A percentile compares a stretch with the other conserved stretches of the same genome.
These are phyloP conservation scores for Porites divaricata DNA, from an alignment of 92 coral and sea anemone species.

Conservation along the genomic window DNA sequence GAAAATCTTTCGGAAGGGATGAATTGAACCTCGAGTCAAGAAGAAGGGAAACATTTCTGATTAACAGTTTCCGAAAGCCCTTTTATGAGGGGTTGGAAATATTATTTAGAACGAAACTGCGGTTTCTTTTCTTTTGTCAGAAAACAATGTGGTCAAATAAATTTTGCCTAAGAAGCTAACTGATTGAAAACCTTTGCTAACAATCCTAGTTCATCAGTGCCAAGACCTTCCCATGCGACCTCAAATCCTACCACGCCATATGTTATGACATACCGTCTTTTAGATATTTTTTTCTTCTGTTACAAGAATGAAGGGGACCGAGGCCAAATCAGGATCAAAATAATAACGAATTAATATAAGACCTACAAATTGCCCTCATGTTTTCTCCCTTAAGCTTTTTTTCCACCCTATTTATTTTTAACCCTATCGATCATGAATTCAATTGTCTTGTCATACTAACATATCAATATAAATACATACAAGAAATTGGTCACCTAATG, in stretches of 20 bases:
- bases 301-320: background rate
- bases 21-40: background rate
- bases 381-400: background rate
- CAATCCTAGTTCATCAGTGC: slow-evolving; percentile 9
- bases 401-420: slow-evolving; percentile 7
- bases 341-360: background rate
- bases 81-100: background rate
- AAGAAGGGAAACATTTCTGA: slow-evolving; percentile 6
- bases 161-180: background rate
- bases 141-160: background rate
- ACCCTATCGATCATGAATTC: slow-evolving; percentile 24
- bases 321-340: background rate
- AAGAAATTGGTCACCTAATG: slow-evolving; percentile 46
- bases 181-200: background rate
- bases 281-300: background rate
- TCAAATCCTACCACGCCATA: slow-evolving; percentile 18
- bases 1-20: slow-evolving; percentile 23
- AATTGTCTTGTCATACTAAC: slow-evolving; percentile 34
- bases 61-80: slow-evolving; percentile 25
- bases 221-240: slow-evolving; percentile 6
- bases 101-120: background rate
- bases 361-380: slow-evolving; percentile 3
- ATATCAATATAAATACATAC: slow-evolving; percentile 31
- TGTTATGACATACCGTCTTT: background rate
- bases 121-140: background rate